Conservation (phyloP, 2,113 vertebrate species). For the Podilymbus podiceps region DNA sequence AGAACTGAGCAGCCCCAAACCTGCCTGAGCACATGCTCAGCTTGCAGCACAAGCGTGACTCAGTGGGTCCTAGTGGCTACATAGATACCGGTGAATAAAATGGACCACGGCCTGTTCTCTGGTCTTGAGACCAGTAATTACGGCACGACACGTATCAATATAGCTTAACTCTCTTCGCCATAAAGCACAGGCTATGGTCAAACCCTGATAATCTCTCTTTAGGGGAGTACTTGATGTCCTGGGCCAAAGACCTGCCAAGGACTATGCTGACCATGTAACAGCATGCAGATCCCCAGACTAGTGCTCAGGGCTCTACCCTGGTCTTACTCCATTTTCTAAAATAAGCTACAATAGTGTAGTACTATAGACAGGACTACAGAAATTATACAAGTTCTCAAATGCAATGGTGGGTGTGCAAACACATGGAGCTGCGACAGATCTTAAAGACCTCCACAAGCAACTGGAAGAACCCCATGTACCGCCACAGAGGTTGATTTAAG, state of each 20-base stretch:
- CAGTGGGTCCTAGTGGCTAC: not conserved
- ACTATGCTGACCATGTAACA: not conserved
- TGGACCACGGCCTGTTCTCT: not conserved
- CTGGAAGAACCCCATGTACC: not conserved
- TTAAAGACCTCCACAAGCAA: not conserved
- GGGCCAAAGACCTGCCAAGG: not conserved
- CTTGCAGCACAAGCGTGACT: not conserved
- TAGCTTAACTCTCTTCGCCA: not conserved
- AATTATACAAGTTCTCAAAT: not conserved
- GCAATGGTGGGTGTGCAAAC: not conserved
- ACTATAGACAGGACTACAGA: accelerated
- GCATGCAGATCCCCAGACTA: not conserved
- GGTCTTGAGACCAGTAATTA: not conserved
- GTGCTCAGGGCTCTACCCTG: not conserved
- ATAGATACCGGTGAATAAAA: not conserved
- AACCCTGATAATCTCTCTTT: not conserved
- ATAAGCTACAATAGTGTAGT: not conserved
- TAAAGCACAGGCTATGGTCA: not conserved
- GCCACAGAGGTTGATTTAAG: not conserved
- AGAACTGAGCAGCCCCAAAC: not conserved
- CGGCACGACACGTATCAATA: not conserved
- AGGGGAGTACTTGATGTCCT: not conserved
- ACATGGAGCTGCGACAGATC: not conserved
- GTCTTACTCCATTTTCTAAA: not conserved
- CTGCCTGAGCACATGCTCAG: not conserved